Conservation (phyloP, 2,888 invertebrate species). For the Proisotoma minuta region DNA sequence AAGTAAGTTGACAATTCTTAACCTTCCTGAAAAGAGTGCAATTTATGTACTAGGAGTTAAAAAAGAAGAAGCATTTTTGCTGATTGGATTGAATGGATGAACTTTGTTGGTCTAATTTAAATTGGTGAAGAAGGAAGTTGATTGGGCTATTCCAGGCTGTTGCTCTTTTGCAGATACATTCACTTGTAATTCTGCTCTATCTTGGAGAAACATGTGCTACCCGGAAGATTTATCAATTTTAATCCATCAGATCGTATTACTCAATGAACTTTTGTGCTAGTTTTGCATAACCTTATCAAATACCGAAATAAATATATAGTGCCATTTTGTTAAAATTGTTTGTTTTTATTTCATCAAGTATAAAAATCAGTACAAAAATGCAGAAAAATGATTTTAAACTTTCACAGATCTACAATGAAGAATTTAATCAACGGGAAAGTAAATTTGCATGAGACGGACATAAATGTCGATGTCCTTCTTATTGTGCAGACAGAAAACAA, state of each 20-base stretch:
- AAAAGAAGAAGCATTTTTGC: not conserved
- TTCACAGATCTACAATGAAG: not conserved
- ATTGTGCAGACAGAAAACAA: constrained; percentile 32
- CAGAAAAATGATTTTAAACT: not conserved
- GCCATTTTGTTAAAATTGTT: no score
- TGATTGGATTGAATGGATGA: not conserved
- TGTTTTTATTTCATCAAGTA: not conserved
- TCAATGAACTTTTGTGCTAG: not conserved
- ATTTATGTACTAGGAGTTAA: not conserved
- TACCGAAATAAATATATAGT: no score
- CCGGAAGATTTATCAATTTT: no score
- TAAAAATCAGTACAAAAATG: constrained; percentile 13
- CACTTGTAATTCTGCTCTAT: constrained; percentile 10
- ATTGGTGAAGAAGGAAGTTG: constrained; percentile 31
- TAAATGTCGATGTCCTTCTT: constrained; percentile 36
- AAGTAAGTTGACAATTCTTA: no score
- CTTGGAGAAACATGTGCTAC: not conserved
- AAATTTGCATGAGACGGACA: constrained; percentile 36
- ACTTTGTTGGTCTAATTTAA: not conserved
- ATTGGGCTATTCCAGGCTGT: constrained; percentile 38
- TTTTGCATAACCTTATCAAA: not conserved
- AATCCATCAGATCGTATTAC: no score
- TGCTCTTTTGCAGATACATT: constrained; percentile 26
- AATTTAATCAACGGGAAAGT: constrained; percentile 30
- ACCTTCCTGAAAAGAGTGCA: not conserved